phyloP scores from a whole-genome alignment of 2,797 vertebrate species.

The Siniperca scherzeri region DNA sequence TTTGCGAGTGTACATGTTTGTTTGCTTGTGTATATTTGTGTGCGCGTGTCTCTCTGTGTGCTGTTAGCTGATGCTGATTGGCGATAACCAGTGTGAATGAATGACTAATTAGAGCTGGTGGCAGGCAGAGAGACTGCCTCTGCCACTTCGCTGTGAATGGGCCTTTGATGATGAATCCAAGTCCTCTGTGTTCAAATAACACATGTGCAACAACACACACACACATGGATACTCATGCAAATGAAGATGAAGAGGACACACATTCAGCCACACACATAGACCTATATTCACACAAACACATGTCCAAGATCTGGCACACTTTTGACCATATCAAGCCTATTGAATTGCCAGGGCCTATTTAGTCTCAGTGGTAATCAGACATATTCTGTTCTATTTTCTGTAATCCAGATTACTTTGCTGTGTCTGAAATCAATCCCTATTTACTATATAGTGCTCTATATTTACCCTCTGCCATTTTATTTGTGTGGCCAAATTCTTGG shows the following conservation, averaged over 20 bases:
- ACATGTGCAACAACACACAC: constrained; percentile 31
- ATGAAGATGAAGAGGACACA: constrained; percentile 31
- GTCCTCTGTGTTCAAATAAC: constrained; percentile 51
- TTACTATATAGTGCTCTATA: neutral
- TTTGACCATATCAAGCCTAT: constrained; percentile 19
- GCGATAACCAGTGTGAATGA: constrained; percentile 78
- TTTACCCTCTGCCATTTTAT: neutral
- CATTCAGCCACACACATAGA: constrained; percentile 40
- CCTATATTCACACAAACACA: constrained; percentile 44
- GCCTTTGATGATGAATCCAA: constrained; percentile 76
- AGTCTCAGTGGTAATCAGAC: constrained; percentile 24
- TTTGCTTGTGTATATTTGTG: constrained; percentile 7
- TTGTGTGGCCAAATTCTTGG: neutral
- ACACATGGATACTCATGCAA: constrained; percentile 33
- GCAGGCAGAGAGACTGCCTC: constrained; percentile 67
- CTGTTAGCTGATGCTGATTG: constrained; percentile 73
- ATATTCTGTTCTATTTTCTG: constrained; percentile 14
- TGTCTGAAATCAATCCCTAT: neutral
- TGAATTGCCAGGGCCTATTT: constrained; percentile 25
- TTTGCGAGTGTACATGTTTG: constrained; percentile 22
- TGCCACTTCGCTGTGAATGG: constrained; percentile 78
- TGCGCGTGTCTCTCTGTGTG: neutral
- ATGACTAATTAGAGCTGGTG: constrained; percentile 81
- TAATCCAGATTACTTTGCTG: constrained; percentile 19
- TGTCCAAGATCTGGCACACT: constrained; percentile 34